A percentile compares a stretch with the other conserved stretches of the same genome.
Evolutionary conservation across 2,888 invertebrate genomes (phyloP).

Genomic region (Nomada fabriciana): DNA sequence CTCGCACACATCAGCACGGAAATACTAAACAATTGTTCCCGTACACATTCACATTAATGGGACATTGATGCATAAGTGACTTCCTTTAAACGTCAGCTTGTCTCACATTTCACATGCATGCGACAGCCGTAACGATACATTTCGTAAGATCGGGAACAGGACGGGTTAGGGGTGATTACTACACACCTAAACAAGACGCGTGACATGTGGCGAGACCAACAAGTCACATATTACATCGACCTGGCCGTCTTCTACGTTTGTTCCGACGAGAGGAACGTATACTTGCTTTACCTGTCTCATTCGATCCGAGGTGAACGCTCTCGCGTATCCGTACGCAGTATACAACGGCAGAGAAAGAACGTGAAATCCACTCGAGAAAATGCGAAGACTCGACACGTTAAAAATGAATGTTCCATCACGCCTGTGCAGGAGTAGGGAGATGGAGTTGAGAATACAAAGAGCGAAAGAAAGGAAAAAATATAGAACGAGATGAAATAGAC

Average conservation of each 20-base stretch:
- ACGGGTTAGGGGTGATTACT: constrained; percentile 52
- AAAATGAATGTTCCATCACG: constrained; percentile 63
- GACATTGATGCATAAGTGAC: constrained; percentile 50
- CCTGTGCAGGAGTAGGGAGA: background rate
- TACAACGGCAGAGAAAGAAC: constrained; percentile 17
- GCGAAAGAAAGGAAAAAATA: background rate
- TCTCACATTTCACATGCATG: constrained; percentile 39
- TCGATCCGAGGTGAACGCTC: constrained; percentile 40
- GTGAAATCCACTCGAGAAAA: constrained; percentile 64
- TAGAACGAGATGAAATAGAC: background rate
- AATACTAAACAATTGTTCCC: background rate
- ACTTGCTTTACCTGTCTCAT: constrained; percentile 5
- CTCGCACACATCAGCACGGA: background rate
- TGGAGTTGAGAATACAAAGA: background rate
- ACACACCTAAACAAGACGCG: constrained; percentile 31
- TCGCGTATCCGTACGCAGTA: constrained; percentile 21
- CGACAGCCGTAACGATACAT: constrained; percentile 65
- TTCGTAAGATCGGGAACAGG: constrained; percentile 32
- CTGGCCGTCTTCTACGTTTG: constrained; percentile 35
- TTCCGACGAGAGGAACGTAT: background rate
- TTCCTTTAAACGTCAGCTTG: constrained; percentile 47
- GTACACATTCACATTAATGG: background rate
- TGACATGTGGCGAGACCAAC: constrained; percentile 33
- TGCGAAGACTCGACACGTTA: constrained; percentile 54
- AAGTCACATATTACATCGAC: constrained; percentile 33